Evolutionary conservation across 2,888 invertebrate species (phyloP).

Genomic region (Macrophya annulata): DNA sequence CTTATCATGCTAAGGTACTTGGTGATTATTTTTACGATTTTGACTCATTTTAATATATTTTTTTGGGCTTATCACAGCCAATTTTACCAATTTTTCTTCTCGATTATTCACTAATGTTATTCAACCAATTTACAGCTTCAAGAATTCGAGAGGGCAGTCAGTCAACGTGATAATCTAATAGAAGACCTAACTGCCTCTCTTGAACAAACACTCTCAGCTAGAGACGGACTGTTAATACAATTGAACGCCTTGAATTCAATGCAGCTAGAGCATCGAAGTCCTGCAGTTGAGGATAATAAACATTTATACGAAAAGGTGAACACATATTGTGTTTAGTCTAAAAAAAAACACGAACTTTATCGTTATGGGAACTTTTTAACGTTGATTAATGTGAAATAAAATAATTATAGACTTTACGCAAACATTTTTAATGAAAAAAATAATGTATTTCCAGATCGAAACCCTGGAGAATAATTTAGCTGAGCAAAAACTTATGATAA

Average conservation of each 20-base stretch:
- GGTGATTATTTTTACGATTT: slow-evolving; percentile 9
- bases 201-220: slow-evolving; percentile 84
- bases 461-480: slow-evolving; percentile 68
- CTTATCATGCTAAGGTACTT: slow-evolving; percentile 85
- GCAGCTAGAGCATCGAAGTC: slow-evolving; percentile 80
- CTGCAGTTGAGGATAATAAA: slow-evolving; percentile 73
- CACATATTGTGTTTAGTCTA: slow-evolving; percentile 21
- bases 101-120: slow-evolving; percentile 11
- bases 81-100: slow-evolving; percentile 56
- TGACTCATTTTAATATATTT: background rate
- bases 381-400: background rate
- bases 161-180: slow-evolving; percentile 87
- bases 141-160: slow-evolving; percentile 87
- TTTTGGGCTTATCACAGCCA: slow-evolving; percentile 1
- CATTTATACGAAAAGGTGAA: slow-evolving; percentile 68
- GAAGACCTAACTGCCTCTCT: slow-evolving; percentile 87
- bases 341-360: background rate
- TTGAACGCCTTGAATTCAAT: slow-evolving; percentile 83
- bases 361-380: background rate
- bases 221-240: slow-evolving; percentile 84
- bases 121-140: slow-evolving; percentile 83
- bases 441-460: slow-evolving; percentile 77
- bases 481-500: slow-evolving; percentile 67
- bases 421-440: slow-evolving; percentile 75
- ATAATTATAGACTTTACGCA: background rate